phyloP scores from a whole-genome alignment of 1,140 invertebrate species.

The Aphelenchoides besseyi region DNA sequence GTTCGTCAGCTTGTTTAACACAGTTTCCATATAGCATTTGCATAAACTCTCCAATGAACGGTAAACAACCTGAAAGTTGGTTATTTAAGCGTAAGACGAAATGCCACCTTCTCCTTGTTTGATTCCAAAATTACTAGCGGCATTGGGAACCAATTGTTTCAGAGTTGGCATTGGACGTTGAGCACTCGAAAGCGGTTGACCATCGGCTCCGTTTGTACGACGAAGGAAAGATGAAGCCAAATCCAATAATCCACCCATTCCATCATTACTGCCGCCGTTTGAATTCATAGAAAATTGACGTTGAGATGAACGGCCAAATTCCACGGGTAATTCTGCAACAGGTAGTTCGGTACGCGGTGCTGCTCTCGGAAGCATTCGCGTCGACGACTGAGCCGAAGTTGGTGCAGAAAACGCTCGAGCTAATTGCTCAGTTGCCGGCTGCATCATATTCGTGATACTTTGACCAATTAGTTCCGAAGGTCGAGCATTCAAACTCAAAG shows the following conservation, averaged over 20 bases:
- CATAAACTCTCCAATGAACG: slow-evolving; percentile 63
- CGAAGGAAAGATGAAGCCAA: slow-evolving; percentile 43
- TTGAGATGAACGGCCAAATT: slow-evolving; percentile 18
- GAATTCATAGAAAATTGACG: slow-evolving; percentile 13
- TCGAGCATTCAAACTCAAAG: slow-evolving; percentile 28
- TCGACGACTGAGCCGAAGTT: background rate
- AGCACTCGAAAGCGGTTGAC: background rate
- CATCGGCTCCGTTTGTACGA: slow-evolving; percentile 31
- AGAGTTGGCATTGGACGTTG: slow-evolving; percentile 45
- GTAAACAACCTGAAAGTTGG: slow-evolving; percentile 52
- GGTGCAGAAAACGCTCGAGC: slow-evolving; percentile 9
- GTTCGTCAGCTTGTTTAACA: slow-evolving; percentile 55
- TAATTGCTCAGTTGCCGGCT: slow-evolving; percentile 43
- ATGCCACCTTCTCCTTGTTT: slow-evolving; percentile 52
- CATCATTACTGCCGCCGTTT: background rate
- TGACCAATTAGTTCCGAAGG: slow-evolving; percentile 43
- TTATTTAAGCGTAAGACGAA: background rate
- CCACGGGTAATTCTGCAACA: slow-evolving; percentile 16
- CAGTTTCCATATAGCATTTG: slow-evolving; percentile 61
- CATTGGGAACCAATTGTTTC: slow-evolving; percentile 51
- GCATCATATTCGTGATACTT: slow-evolving; percentile 41
- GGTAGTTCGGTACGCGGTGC: slow-evolving; percentile 15
- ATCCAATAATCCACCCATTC: slow-evolving; percentile 34
- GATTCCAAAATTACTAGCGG: slow-evolving; percentile 55
- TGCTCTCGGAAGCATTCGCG: slow-evolving; percentile 11